Conservation (phyloP, 30 jellyfish, hydroid and myxozoan species). For the Aurelia aurita complex sp. Pacific region DNA sequence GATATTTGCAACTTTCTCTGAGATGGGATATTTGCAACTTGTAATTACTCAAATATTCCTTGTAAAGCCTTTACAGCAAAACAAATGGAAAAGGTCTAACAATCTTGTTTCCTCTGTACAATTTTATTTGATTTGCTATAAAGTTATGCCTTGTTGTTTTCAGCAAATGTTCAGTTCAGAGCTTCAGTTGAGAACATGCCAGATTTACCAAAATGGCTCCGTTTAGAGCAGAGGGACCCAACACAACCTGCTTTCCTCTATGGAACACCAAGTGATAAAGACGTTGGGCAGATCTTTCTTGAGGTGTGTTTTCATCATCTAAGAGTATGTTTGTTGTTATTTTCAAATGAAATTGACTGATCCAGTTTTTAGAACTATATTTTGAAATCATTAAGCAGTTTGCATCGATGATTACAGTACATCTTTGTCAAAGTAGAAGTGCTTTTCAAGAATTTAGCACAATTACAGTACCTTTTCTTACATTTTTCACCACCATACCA, state of each 20-base stretch:
- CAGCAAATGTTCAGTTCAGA: constrained; percentile 65
- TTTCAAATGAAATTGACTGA: neutral
- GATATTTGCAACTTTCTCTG: too few species aligned
- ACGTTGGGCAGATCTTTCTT: constrained; percentile 68
- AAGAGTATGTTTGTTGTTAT: neutral
- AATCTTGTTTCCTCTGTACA: neutral
- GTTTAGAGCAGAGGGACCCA: constrained; percentile 80
- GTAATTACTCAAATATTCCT: too few species aligned
- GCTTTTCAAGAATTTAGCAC: too few species aligned
- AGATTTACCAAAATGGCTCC: constrained; percentile 86
- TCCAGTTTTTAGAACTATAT: too few species aligned
- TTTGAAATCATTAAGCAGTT: too few species aligned
- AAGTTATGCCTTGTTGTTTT: neutral
- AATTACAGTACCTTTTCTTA: too few species aligned
- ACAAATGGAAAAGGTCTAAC: too few species aligned
- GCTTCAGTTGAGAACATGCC: constrained; percentile 86
- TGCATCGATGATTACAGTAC: too few species aligned
- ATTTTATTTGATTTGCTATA: neutral
- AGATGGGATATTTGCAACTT: too few species aligned
- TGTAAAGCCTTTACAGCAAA: too few species aligned
- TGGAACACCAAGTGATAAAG: constrained; percentile 85
- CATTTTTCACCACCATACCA: too few species aligned
- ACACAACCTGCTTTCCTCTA: constrained; percentile 65
- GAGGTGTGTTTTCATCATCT: constrained; percentile 43
- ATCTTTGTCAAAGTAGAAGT: too few species aligned